A percentile compares a stretch with the other conserved stretches of the same genome.
Evolutionary conservation across 2,797 vertebrate genomes (phyloP).

Genomic region (Lepidocolaptes lacrymiger): DNA sequence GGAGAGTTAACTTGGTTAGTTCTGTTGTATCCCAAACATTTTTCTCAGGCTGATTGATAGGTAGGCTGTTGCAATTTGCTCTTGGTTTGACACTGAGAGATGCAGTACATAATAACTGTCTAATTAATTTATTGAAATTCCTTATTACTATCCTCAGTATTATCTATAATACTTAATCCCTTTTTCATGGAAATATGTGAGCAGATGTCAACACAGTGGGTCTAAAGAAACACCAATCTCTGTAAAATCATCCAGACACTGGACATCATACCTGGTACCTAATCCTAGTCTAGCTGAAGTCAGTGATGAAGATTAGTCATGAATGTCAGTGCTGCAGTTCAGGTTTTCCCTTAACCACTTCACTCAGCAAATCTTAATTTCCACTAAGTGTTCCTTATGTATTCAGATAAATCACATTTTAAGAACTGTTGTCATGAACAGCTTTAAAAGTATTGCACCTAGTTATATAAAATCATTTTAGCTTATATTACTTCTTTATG

Average conservation of each 20-base stretch:
- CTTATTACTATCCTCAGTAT: neutral
- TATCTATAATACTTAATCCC: neutral
- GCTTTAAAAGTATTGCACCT: neutral
- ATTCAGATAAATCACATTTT: neutral
- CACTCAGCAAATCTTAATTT: neutral
- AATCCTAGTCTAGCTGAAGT: neutral
- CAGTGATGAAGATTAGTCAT: neutral
- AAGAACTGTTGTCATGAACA: neutral
- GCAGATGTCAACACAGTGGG: neutral
- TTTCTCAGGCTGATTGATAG: neutral
- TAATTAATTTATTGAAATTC: neutral
- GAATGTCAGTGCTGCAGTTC: neutral
- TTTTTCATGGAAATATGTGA: neutral
- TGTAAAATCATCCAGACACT: neutral
- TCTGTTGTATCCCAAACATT: neutral
- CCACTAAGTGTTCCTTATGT: neutral
- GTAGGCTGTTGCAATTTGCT: neutral
- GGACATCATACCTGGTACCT: neutral
- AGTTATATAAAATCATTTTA: neutral
- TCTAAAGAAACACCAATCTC: neutral
- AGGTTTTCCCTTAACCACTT: neutral
- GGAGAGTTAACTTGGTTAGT: neutral
- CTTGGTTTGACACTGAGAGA: neutral
- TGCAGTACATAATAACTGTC: neutral
- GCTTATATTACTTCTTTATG: slow-evolving; percentile 38